These are phyloP conservation scores for Ctenicera cuprea DNA, from an alignment of 2,888 invertebrate genomes.

Conservation along the genomic window DNA sequence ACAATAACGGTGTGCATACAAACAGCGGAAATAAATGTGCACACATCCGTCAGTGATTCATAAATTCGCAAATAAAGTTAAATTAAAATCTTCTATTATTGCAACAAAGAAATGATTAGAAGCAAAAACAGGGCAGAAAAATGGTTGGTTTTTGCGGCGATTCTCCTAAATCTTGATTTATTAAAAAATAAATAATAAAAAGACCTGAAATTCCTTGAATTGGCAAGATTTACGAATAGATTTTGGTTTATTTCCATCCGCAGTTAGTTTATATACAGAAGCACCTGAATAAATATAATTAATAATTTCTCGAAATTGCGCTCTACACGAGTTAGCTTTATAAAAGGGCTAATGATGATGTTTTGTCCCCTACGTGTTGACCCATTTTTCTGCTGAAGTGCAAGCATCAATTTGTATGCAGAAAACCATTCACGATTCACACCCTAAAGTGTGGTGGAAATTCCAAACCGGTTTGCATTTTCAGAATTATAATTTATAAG, in stretches of 20 bases:
- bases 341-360: neutral
- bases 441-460: neutral
- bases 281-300: neutral
- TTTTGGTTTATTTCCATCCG: neutral
- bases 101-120: neutral
- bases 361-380: neutral
- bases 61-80: conserved; percentile 6
- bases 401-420: neutral
- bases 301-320: neutral
- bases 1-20: neutral
- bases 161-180: too few relatives aligned
- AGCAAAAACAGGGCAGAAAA: too few relatives aligned
- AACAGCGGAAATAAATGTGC: conserved; percentile 29
- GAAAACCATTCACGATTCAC: neutral
- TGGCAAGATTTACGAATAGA: neutral
- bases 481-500: too few relatives aligned
- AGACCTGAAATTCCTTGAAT: too few relatives aligned
- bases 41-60: conserved; percentile 35
- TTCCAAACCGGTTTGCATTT: neutral
- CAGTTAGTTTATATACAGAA: neutral
- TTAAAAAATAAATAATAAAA: too few relatives aligned
- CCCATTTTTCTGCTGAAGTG: neutral
- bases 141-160: too few relatives aligned
- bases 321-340: neutral
- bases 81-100: too few relatives aligned